These are phyloP conservation scores for Platichthys flesus DNA, from an alignment of 2,113 vertebrate species.

Conservation along the genomic window DNA sequence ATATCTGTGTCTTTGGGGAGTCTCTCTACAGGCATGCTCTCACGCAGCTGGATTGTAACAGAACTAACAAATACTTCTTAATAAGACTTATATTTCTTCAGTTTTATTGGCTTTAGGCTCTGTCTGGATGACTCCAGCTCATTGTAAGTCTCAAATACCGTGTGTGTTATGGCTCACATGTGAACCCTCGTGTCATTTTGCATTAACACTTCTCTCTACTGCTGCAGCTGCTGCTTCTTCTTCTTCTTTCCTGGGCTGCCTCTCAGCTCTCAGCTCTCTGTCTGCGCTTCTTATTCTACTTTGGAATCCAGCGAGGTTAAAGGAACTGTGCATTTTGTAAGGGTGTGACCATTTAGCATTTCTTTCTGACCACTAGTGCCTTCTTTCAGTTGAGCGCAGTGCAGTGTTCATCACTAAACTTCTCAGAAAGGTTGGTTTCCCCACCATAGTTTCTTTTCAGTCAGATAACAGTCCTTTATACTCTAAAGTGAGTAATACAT, in stretches of 20 bases:
- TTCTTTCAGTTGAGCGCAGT: too few relatives aligned
- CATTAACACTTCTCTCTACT: background rate
- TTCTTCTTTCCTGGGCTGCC: background rate
- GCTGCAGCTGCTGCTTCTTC: background rate
- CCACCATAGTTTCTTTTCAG: too few relatives aligned
- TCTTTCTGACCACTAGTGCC: too few relatives aligned
- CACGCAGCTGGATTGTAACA: slow-evolving; percentile 39
- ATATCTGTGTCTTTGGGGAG: slow-evolving; percentile 45
- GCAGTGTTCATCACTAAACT: too few relatives aligned
- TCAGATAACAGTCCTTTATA: too few relatives aligned
- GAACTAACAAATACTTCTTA: slow-evolving; percentile 23
- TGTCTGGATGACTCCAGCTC: slow-evolving; percentile 26
- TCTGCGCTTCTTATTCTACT: background rate
- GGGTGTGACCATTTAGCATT: too few relatives aligned
- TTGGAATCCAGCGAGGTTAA: background rate
- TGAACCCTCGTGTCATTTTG: slow-evolving; percentile 7
- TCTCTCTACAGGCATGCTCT: slow-evolving; percentile 15
- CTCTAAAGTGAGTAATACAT: too few relatives aligned
- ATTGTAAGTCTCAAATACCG: slow-evolving; percentile 8
- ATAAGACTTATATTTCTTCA: slow-evolving; percentile 14
- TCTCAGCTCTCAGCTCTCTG: background rate
- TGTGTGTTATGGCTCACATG: slow-evolving; percentile 4
- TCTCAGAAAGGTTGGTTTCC: too few relatives aligned
- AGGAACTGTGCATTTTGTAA: background rate
- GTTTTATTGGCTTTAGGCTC: slow-evolving; percentile 12